Evolutionary conservation across 2,888 invertebrate species (phyloP), one percentile per base, ranked within the genome.

Genomic region (Rhamnusium bicolor): DNA sequence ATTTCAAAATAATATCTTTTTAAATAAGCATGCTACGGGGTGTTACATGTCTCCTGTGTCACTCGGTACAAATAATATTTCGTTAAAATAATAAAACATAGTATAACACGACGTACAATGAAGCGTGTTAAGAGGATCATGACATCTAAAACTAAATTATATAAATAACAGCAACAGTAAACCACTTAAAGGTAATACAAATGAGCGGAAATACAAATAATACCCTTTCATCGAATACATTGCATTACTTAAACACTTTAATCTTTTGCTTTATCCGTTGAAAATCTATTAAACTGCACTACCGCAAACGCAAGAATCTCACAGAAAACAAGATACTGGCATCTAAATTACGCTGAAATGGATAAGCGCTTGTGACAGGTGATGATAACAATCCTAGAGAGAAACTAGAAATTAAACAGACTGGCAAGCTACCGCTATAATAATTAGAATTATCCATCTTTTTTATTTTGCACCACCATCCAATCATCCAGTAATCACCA

Each of bases 181-280:
- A 49, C 24, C 27, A 49, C 63, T 51, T 63, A 63, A 63, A 49
- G 2, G 21, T 18, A 61, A 61, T 46, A 61, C 18, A 61, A 46
- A 6, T 24, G 29, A 16, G 51, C 63, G 63, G 63, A 63, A 63
- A 51, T 29, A 18, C 46, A 40, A 40, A 40, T 29, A 60, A 40
- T 27, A 63, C 63, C 61, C 63, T 63, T 63, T 63, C 63, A 63
- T 51, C 63, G 12, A 47, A 51, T 49, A 27, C 18, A 63, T 63
- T 51, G 40, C 27, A 16, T 14, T n/a, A n/a, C n/a, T n/a, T 18
- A 2, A 18, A 49, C 18, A 63, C 63, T 62, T 47, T 16, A 49
- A 49, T 16, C 12, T 40, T 2, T 40, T 40, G 40, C 40, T 40
- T 40, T 40, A 40, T 40, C 40, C n/a, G 40, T 40, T 12, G 12